Base-by-base conservation (phyloP, 2,888 invertebrate species). In the Mythimna impura region DNA sequence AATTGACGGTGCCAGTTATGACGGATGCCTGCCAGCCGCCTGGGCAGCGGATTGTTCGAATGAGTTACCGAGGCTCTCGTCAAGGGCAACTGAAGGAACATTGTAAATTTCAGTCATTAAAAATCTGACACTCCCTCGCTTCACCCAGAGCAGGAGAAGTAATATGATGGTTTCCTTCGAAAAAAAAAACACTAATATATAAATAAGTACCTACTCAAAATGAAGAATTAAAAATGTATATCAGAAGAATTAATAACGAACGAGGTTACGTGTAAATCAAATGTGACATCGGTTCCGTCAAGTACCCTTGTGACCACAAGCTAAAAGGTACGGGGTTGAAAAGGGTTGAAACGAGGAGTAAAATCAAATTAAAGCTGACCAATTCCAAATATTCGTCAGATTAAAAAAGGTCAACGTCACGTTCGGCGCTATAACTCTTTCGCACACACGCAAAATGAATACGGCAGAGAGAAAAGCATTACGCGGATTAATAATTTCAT, bases 301-400 rank as follows among this genome's bases (percentile, higher is more conserved):
- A 34, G 3, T 7, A 34, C 47, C 47, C 12, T 10, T 34, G 30
- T 36, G 30, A 34, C 47, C 47, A 62, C 36, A 9, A 67, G 65
- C 54, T 71, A 52, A 82, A 70, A 69, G 22, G 14, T 8, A n/a
- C 6, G 30, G 55, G 8, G 47, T 57, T 67, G 25, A 71, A 73
- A 70, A 70, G 67, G 61, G 60, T 65, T 65, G 47, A 61, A 66
- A 14, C n/a, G 43, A 30, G 36, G 43, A 43, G 6, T 55, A 30
- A 76, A 67, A 63, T 76, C 43, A 43, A 68, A 68, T 67, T 47
- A 67, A 72, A 17, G 25, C 61, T 14, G 30, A 8, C 52, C 57
- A 55, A 50, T 81, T 50, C 60, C 40, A 81, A 66, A 66, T 54
- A 55, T 62, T 54, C 25, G 10, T 36, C 34, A 47, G 25, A 58